Evolutionary conservation across 2,113 vertebrate species (phyloP).

Genomic region (Zeus faber): DNA sequence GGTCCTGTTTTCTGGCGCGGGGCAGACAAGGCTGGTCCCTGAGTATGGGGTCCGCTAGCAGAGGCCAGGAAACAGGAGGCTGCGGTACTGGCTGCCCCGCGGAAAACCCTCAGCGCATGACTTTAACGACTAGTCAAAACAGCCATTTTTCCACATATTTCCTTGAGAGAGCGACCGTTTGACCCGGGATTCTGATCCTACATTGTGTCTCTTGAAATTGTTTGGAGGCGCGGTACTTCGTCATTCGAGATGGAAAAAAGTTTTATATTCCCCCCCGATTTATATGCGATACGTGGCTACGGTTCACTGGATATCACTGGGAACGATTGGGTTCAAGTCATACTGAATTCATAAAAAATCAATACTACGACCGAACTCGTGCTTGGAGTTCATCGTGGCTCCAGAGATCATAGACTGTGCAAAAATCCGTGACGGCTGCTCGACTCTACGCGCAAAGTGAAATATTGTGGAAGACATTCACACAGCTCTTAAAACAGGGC

Average conservation of each 20-base stretch:
- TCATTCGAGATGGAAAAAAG: slow-evolving; percentile 4
- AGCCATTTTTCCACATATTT: slow-evolving; percentile 17
- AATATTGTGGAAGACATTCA: too few species aligned
- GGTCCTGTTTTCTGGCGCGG: slow-evolving; percentile 48
- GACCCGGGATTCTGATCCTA: slow-evolving; percentile 9
- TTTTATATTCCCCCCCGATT: background rate
- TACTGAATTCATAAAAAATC: too few species aligned
- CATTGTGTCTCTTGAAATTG: background rate
- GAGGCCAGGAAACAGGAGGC: slow-evolving; percentile 54
- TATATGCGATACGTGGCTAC: background rate
- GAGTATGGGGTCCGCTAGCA: slow-evolving; percentile 35
- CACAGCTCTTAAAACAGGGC: too few species aligned
- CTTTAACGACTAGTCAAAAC: slow-evolving; percentile 34
- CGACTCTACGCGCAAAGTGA: too few species aligned
- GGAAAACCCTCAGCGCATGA: slow-evolving; percentile 41
- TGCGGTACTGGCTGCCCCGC: slow-evolving; percentile 34
- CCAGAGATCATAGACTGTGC: too few species aligned
- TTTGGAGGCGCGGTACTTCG: background rate
- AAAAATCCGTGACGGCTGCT: too few species aligned
- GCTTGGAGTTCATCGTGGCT: too few species aligned
- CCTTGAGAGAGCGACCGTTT: slow-evolving; percentile 15
- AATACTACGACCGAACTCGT: too few species aligned
- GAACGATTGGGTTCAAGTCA: too few species aligned
- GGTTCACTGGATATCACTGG: slow-evolving; percentile 31
- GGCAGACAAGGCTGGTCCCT: slow-evolving; percentile 49